Conservation (phyloP, 2,888 invertebrate genomes). For the Coecobrya sp. region DNA sequence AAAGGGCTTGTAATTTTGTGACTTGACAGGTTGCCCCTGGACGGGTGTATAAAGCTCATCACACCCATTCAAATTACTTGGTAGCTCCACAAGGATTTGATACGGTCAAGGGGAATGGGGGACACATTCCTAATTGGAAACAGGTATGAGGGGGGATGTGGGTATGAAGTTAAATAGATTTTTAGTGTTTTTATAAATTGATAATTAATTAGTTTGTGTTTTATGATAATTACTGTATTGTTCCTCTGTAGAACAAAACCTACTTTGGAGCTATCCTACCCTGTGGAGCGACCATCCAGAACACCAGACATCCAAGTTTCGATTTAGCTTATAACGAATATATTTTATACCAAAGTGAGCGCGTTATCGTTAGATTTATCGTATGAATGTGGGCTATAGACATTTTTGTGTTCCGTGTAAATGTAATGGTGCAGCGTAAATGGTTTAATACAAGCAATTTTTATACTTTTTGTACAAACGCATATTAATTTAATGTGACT, state of each 20-base stretch:
- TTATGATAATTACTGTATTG: too few species aligned
- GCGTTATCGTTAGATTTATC: conserved; percentile 39
- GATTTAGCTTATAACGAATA: conserved; percentile 68
- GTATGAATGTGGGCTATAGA: not conserved
- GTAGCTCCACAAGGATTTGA: conserved; percentile 58
- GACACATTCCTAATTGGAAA: conserved; percentile 63
- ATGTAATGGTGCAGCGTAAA: too few species aligned
- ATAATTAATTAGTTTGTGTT: too few species aligned
- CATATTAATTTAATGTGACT: too few species aligned
- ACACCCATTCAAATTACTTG: conserved; percentile 61
- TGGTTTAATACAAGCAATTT: too few species aligned
- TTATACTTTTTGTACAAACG: too few species aligned
- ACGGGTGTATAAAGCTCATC: conserved; percentile 77
- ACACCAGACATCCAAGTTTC: conserved; percentile 60
- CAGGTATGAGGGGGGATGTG: too few species aligned
- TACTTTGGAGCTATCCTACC: conserved; percentile 72
- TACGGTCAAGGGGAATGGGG: conserved; percentile 64
- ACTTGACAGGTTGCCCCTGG: conserved; percentile 21
- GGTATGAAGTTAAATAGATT: too few species aligned
- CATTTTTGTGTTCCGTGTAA: too few species aligned
- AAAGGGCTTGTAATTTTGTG: too few species aligned
- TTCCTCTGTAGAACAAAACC: conserved; percentile 25
- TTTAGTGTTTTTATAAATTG: too few species aligned
- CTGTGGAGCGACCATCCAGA: conserved; percentile 46
- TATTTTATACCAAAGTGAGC: conserved; percentile 62